Evolutionary conservation across 2,888 invertebrate species (phyloP), one percentile per base, ranked within the genome.

Genomic region (Stramonita haemastoma): DNA sequence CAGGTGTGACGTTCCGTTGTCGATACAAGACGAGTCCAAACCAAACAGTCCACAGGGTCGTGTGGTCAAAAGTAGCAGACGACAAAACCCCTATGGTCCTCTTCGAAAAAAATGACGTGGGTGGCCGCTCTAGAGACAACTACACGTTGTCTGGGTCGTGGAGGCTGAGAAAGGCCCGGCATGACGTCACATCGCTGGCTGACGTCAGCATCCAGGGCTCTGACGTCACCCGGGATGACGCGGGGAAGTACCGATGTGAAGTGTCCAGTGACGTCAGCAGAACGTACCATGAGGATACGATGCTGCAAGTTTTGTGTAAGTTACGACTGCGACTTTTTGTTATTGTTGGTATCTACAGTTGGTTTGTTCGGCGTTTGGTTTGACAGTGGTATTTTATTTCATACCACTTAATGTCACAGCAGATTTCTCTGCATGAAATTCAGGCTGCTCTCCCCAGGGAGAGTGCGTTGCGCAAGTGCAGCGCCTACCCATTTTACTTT

Each of bases 201-300:
- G 90, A 60, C 85, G 87, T 90, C 84, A 66, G 73, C 15, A 34
- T 91, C n/a, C 81, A 73, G 22, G 83, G 88, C 15, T 26, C 29
- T 46, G 86, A 90, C 83, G 81, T 88, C 57, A 81, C 17, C 29
- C 29, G 79, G 17, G 29, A 36, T 66, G 81, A 83, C 60, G 81
- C 36, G 36, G 88, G 88, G 4, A 29, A 26, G 17, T 81, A 88
- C 83, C 88, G 60, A 46, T 87, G 81, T 81, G 26, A 36, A 83
- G 17, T 83, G 81, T 36, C 88, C 32, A 88, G 60, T 29, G 34
- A 83, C 60, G 66, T 83, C n/a, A 83, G 17, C 6, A 66, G 34
- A 4, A 15, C 60, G 0, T 81, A 81, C 46, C 13, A n/a, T 83
- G 81, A 81, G n/a, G 26, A 22, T 15, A 56, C n/a, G 15, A 29